Conservation (phyloP, 2,888 invertebrate species). For the Zele albiditarsus region DNA sequence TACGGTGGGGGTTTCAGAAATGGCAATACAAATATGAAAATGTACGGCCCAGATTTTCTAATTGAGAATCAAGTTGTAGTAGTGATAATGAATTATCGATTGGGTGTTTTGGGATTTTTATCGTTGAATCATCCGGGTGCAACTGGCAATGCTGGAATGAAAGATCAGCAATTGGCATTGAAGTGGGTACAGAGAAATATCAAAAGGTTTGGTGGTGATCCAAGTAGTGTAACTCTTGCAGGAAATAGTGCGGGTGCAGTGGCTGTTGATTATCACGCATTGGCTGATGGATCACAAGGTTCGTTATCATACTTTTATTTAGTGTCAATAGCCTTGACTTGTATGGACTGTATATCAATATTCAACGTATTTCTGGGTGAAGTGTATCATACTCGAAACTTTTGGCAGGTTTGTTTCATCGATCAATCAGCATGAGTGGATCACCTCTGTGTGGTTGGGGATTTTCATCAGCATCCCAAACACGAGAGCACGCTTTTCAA, state of each 20-base stretch:
- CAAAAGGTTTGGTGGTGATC: slow-evolving; percentile 73
- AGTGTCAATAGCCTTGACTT: too few relatives aligned
- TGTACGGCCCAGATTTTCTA: slow-evolving; percentile 47
- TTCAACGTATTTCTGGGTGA: too few relatives aligned
- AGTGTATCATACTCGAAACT: background rate
- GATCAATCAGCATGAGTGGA: slow-evolving; percentile 76
- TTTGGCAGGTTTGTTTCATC: slow-evolving; percentile 74
- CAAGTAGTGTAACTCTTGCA: slow-evolving; percentile 74
- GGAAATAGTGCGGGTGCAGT: slow-evolving; percentile 75
- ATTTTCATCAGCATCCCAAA: slow-evolving; percentile 50
- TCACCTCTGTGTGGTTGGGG: slow-evolving; percentile 75
- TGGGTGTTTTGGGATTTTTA: slow-evolving; percentile 50
- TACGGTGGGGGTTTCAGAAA: slow-evolving; percentile 45
- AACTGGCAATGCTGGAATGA: slow-evolving; percentile 59
- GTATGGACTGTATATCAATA: too few relatives aligned
- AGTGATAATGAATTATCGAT: slow-evolving; percentile 56
- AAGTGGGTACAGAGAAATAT: slow-evolving; percentile 76
- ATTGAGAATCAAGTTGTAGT: slow-evolving; percentile 51
- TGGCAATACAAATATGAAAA: slow-evolving; percentile 33
- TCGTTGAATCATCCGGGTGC: slow-evolving; percentile 44
- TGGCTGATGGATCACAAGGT: slow-evolving; percentile 55
- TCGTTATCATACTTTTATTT: too few relatives aligned
- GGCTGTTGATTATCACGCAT: slow-evolving; percentile 51
- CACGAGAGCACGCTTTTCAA: slow-evolving; percentile 57
- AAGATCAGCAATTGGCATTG: slow-evolving; percentile 75